These are phyloP conservation scores for Lampris megalopsis DNA, from an alignment of 2,113 vertebrate genomes.

Conservation along the genomic window DNA sequence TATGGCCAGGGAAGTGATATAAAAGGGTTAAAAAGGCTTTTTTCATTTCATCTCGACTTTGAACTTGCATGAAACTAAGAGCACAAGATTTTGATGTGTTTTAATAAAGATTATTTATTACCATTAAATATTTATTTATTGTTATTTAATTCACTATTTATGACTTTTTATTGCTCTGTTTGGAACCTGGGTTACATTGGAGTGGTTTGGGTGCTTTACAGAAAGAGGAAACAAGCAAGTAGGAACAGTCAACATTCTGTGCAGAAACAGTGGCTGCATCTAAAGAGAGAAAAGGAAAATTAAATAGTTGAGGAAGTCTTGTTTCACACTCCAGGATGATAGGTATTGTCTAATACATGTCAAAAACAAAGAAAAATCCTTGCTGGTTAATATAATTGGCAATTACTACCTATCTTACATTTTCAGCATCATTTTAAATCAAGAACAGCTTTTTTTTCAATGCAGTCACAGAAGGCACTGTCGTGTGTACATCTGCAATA, in stretches of 20 bases:
- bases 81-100: background rate
- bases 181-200: too few relatives aligned
- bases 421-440: too few relatives aligned
- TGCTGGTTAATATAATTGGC: too few relatives aligned
- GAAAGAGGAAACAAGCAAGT: background rate
- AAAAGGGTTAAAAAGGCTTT: too few relatives aligned
- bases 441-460: background rate
- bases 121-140: background rate
- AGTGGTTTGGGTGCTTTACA: too few relatives aligned
- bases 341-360: too few relatives aligned
- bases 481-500: background rate
- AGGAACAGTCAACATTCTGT: slow-evolving; percentile 16
- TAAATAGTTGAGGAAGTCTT: slow-evolving; percentile 33
- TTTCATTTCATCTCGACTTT: too few relatives aligned
- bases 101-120: background rate
- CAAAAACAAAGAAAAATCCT: too few relatives aligned
- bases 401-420: too few relatives aligned
- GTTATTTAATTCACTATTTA: background rate
- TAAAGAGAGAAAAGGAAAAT: slow-evolving; percentile 35
- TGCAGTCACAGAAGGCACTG: background rate
- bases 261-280: slow-evolving; percentile 48
- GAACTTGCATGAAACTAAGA: background rate
- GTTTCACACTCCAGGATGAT: background rate
- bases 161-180: background rate
- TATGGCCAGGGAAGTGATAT: too few relatives aligned